Evolutionary conservation across 2,797 vertebrate genomes (phyloP), one percentile per base, ranked within the genome.

Genomic region (Enteromius fasciolatus): DNA sequence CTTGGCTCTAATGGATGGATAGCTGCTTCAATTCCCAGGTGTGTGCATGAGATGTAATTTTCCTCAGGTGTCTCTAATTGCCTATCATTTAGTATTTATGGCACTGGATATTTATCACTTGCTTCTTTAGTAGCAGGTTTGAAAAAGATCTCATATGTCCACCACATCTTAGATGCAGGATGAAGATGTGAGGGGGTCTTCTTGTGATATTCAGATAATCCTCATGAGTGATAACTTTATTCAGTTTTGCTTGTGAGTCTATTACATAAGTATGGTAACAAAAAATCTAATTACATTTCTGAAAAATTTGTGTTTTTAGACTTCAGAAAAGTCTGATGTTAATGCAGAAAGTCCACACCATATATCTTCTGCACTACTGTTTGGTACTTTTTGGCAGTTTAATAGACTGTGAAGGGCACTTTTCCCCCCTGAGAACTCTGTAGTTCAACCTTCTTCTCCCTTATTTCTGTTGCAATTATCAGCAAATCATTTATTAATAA

Each of bases 11-110:
- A 90, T 87, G 88, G 88, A 86, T 87, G 75, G 83, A n/a, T 85
- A 83, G 63, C 74, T 66, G 81, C 44, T 79, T 89, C 82, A 74
- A 84, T 90, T 85, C 83, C 89, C 87, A 91, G 91, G 90, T 93
- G 89, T 87, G 76, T 69, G 85, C 69, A 84, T 84, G 84, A 89
- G 76, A 87, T 85, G 87, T 90, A 91, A 91, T 93, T 88, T 87
- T 92, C 88, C 88, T 90, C 91, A 93, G 91, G 92, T 92, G 90
- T 87, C 88, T 89, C 89, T 94, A 93, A 95, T 94, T 93, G 93
- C 90, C 86, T 78, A 83, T 84, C 89, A 94, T 93, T 92, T 91
- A 88, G 88, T 92, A 93, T 93, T 92, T 91, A 94, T 93, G 91
- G 89, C 50, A 69, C 61, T 78, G 89, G 72, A 88, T 90, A 89